These are phyloP conservation scores for Phyllostomus discolor DNA, from an alignment of 2,113 vertebrate genomes.

Conservation along the genomic window DNA sequence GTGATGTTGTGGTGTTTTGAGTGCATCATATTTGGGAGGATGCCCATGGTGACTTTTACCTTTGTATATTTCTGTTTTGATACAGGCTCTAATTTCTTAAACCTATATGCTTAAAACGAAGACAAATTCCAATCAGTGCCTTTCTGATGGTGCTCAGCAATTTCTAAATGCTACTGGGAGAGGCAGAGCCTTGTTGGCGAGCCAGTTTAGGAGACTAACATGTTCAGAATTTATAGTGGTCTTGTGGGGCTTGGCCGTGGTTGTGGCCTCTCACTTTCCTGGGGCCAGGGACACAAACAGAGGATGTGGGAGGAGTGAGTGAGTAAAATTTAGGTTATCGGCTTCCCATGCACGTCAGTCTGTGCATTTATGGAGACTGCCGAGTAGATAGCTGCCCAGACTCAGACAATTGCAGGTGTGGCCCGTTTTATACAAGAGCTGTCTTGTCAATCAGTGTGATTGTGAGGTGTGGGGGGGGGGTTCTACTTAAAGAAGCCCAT, in stretches of 20 bases:
- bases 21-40: not conserved
- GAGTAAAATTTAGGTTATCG: conserved; percentile 56
- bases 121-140: not conserved
- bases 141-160: not conserved
- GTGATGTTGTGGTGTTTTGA: not conserved
- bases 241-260: not conserved
- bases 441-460: conserved; percentile 56
- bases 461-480: not conserved
- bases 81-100: not conserved
- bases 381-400: conserved; percentile 51
- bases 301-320: conserved; percentile 45
- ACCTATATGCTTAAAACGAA: not conserved
- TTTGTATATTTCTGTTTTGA: not conserved
- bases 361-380: conserved; percentile 51
- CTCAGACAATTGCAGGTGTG: conserved; percentile 59
- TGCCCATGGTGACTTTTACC: not conserved
- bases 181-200: not conserved
- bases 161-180: not conserved
- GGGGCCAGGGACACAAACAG: conserved; percentile 12
- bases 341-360: conserved; percentile 59
- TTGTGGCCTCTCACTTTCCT: conserved; percentile 7
- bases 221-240: not conserved
- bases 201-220: conserved; percentile 39
- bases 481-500: conserved; percentile 5
- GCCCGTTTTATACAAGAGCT: conserved; percentile 55